Evolutionary conservation across 2,113 vertebrate species (phyloP).

Genomic region (Zosterops borbonicus): DNA sequence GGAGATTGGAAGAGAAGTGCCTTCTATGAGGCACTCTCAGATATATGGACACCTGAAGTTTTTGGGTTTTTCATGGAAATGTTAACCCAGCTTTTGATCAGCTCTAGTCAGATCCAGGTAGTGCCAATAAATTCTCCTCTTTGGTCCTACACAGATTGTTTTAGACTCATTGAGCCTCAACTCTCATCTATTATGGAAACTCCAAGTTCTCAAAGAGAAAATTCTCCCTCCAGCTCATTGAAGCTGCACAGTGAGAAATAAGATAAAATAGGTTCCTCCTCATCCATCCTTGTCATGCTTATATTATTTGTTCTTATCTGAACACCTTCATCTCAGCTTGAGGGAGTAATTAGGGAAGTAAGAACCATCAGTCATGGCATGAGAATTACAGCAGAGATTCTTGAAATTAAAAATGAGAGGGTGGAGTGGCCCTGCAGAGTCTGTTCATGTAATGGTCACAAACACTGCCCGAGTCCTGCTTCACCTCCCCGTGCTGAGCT

Average conservation of each 20-base stretch:
- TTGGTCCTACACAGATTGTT: background rate
- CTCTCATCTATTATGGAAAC: constrained; percentile 1
- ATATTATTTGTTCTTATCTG: constrained; percentile 25
- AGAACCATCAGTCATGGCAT: background rate
- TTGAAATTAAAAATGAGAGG: background rate
- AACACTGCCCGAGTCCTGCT: background rate
- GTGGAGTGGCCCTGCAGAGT: background rate
- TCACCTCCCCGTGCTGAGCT: background rate
- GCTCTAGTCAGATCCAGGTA: background rate
- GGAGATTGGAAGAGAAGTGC: background rate
- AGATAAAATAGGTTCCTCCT: constrained; percentile 1
- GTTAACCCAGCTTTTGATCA: background rate
- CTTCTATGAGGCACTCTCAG: background rate
- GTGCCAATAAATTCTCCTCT: background rate
- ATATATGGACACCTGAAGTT: background rate
- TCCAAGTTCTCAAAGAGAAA: background rate
- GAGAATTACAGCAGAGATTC: background rate
- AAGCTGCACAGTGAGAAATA: background rate
- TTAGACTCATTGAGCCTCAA: background rate
- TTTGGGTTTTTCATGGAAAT: background rate
- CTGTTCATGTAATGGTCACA: background rate
- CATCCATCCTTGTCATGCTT: background rate
- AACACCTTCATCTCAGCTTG: constrained; percentile 17
- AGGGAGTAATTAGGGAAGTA: background rate
- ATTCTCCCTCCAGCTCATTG: constrained; percentile 8